Base-by-base conservation (phyloP, 2,113 vertebrate species). In the Trematomus loennbergii region DNA sequence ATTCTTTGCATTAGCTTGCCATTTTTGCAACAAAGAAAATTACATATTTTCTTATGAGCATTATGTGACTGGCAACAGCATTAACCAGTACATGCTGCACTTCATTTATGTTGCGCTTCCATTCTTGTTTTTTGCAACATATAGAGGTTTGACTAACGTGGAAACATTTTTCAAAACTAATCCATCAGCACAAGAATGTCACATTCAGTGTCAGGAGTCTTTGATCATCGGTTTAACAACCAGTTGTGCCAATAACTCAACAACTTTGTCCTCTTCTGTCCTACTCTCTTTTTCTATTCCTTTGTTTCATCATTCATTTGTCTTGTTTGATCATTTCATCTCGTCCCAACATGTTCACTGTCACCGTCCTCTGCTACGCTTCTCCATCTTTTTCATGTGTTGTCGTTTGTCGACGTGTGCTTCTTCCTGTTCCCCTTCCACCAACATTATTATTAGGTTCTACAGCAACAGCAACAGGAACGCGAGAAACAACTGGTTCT, bases 401-500 rank as follows among this genome's bases (percentile, higher is more conserved):
- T 58, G 12, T 72, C 25, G 17, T 59, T 0, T 59, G 53, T 33
- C 69, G 3, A 70, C 46, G 1, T 58, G 5, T 76, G 29, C 66
- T 62, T 68, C 57, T 72, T 75, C 59, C 36, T 65, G 3, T 55
- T 84, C 63, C 29, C 52, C 59, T 53, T 33, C 69, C 36, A 5
- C 33, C 68, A 40, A 69, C 40, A 58, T 36, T 62, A 72, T 45
- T 73, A 78, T 52, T 96, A 99, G 20, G 98, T 99, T 79, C 90
- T 99, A 48, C 97, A 99, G 69, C 98, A 99, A 77, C 98, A 99
- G 92, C 97, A 99, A 81, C 96, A 96, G 16, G 98, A 99, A 65
- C 95, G 97, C 16, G 97, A 99, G 36, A 97, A 96, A 0, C 98
- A 99, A 88, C 95, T 99, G 33, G 96, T 97, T 0, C 86, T 99